These are phyloP conservation scores for Medauroidea extradentata DNA, from an alignment of 1,140 invertebrate species.

Conservation along the genomic window DNA sequence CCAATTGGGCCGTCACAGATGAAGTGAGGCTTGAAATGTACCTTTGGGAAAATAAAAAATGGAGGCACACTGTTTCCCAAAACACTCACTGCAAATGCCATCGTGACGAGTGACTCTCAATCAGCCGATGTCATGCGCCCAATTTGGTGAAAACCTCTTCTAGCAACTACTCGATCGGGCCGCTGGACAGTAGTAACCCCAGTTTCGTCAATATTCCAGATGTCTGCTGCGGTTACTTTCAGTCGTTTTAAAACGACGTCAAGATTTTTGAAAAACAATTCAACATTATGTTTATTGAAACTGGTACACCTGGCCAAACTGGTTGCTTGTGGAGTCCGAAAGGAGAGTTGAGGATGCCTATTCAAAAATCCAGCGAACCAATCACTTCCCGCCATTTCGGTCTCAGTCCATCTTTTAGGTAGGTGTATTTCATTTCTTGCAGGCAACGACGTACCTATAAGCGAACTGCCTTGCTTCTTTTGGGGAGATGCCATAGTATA, in stretches of 20 bases:
- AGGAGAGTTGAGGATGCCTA: constrained; percentile 34
- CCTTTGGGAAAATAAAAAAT: constrained; percentile 41
- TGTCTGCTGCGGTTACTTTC: constrained; percentile 27
- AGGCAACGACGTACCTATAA: constrained; percentile 16
- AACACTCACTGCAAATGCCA: constrained; percentile 31
- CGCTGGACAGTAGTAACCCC: constrained; percentile 37
- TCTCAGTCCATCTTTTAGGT: constrained; percentile 19
- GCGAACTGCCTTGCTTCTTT: constrained; percentile 22
- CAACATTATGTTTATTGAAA: constrained; percentile 41
- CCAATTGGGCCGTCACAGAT: constrained; percentile 41
- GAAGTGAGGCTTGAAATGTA: constrained; percentile 42
- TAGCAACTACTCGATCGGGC: constrained; percentile 33
- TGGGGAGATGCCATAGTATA: constrained; percentile 32
- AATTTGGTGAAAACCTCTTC: constrained; percentile 36
- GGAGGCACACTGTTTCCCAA: constrained; percentile 35
- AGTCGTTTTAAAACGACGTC: constrained; percentile 25
- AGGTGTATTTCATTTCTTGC: constrained; percentile 5
- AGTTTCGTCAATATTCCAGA: constrained; percentile 42
- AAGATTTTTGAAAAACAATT: constrained; percentile 36
- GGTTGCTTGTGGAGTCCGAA: constrained; percentile 42
- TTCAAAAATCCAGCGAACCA: constrained; percentile 43
- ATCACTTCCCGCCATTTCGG: constrained; percentile 32
- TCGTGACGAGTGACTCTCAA: constrained; percentile 39
- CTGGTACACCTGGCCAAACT: constrained; percentile 36
- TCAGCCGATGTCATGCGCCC: constrained; percentile 34